A percentile compares a stretch with the other conserved stretches of the same genome.
These are phyloP conservation scores for Orycteropus afer DNA, from an alignment of 2,113 vertebrate genomes.

Conservation along the genomic window DNA sequence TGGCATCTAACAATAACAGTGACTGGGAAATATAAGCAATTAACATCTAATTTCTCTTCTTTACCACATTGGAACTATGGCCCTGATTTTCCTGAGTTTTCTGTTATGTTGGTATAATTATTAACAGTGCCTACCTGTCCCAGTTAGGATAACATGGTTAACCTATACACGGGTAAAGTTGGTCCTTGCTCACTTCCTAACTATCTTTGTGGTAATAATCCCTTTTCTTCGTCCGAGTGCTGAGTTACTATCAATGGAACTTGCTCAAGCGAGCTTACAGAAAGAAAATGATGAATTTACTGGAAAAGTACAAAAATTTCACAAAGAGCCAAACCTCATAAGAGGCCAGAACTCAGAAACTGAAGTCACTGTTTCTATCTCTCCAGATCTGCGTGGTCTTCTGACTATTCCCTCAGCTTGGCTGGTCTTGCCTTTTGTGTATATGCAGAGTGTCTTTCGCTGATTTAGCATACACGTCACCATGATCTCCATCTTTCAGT, in stretches of 20 bases:
- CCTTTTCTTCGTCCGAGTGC: not conserved
- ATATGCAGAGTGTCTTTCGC: not conserved
- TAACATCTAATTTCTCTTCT: not conserved
- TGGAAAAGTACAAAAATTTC: not conserved
- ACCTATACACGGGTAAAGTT: not conserved
- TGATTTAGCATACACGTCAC: not conserved
- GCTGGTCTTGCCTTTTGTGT: not conserved
- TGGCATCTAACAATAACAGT: too few relatives aligned
- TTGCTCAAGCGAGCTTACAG: not conserved
- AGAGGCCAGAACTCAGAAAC: not conserved
- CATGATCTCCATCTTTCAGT: not conserved
- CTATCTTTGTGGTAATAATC: not conserved
- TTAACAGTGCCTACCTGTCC: not conserved
- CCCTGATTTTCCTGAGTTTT: slow-evolving; percentile 19
- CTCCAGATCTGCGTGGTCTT: not conserved
- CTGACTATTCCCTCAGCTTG: not conserved
- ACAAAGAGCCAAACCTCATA: not conserved
- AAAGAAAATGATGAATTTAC: not conserved
- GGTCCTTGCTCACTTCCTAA: not conserved
- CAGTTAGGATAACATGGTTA: not conserved
- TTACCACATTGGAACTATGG: not conserved
- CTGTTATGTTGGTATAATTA: not conserved
- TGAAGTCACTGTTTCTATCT: not conserved
- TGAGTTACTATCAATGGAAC: not conserved
- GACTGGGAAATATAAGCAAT: not conserved